phyloP scores from a whole-genome alignment of 1,140 invertebrate genomes.

The Caenorhabditis brenneri region DNA sequence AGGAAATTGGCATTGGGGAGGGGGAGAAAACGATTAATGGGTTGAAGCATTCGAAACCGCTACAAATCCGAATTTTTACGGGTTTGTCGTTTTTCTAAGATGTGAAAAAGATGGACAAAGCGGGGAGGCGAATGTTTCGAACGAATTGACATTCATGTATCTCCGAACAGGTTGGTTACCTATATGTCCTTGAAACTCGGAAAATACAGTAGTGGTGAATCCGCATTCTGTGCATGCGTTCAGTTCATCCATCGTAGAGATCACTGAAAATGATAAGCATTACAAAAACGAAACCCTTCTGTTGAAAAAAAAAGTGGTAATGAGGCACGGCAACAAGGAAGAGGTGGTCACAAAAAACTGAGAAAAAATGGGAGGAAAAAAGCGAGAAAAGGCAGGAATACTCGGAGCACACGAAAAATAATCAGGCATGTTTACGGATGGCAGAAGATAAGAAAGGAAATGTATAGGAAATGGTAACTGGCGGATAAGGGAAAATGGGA shows the following conservation, averaged over 20 bases:
- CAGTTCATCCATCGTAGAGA: slow-evolving; percentile 53
- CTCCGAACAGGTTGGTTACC: slow-evolving; percentile 46
- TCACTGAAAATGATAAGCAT: slow-evolving; percentile 28
- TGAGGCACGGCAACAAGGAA: not conserved
- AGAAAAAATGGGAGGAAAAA: not conserved
- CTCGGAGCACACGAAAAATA: slow-evolving; percentile 1
- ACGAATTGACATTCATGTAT: slow-evolving; percentile 32
- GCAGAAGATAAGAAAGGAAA: slow-evolving; percentile 27
- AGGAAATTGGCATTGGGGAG: not conserved
- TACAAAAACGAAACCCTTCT: not conserved
- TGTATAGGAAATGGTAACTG: slow-evolving; percentile 30
- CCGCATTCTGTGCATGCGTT: slow-evolving; percentile 57
- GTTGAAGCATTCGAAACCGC: slow-evolving; percentile 16
- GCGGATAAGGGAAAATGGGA: not conserved
- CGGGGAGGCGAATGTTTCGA: slow-evolving; percentile 20
- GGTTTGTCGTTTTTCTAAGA: slow-evolving; percentile 33
- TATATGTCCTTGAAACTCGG: slow-evolving; percentile 56
- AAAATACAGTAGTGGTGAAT: slow-evolving; percentile 50
- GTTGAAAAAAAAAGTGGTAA: not conserved
- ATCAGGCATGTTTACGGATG: slow-evolving; percentile 33
- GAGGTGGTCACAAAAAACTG: not conserved
- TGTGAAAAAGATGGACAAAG: slow-evolving; percentile 34
- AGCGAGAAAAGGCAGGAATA: slow-evolving; percentile 34
- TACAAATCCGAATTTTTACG: slow-evolving; percentile 42
- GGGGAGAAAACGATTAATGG: slow-evolving; percentile 1